Evolutionary conservation across 2,113 vertebrate species (phyloP), one percentile per base, ranked within the genome.

Genomic region (Chaetops frenatus): DNA sequence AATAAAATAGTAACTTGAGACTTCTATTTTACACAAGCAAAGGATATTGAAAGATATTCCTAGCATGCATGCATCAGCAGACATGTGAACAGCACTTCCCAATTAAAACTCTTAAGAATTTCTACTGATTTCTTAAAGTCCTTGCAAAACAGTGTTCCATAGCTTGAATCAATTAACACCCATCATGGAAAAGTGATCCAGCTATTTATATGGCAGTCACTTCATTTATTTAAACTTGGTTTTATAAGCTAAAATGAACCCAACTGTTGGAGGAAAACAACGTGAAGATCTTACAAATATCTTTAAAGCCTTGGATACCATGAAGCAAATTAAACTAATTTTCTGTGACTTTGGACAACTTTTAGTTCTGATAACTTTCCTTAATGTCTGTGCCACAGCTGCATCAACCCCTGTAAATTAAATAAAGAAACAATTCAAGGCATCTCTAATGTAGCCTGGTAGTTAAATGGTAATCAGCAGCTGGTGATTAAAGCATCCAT

Each of bases 201-300:
- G 20, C 57, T 88, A 62, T 73, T 84, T 94, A 62, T 77, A 35
- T 86, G 48, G 73, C 58, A 80, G 36, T 67, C 12, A 36, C 87
- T 82, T 54, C 51, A 40, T 76, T 87, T 91, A 33, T 82, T 94
- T 83, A 70, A 58, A 62, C 81, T 88, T 47, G 38, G 38, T 65
- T 92, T 88, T 40, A 10, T 72, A 86, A 88, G 69, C 51, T 92
- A 94, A 86, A 96, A 90, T 78, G 42, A 95, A 35, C 53, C 40
- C 47, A 80, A 8, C 56, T 65, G 17, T 91, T 88, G 81, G 54
- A 45, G 29, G 25, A 24, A 79, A 82, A 47, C 38, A 74, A 67
- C 3, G 45, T 87, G 50, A 86, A 25, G 11, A 33, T 90, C 56
- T 61, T 94, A 38, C 20, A 92, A 96, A 83, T 95, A 65, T 38